Percentiles rank a stretch among this genome's conserved stretches.
These are phyloP conservation scores for Amiota communis DNA, from an alignment of 2,888 invertebrate species.

Conservation along the genomic window DNA sequence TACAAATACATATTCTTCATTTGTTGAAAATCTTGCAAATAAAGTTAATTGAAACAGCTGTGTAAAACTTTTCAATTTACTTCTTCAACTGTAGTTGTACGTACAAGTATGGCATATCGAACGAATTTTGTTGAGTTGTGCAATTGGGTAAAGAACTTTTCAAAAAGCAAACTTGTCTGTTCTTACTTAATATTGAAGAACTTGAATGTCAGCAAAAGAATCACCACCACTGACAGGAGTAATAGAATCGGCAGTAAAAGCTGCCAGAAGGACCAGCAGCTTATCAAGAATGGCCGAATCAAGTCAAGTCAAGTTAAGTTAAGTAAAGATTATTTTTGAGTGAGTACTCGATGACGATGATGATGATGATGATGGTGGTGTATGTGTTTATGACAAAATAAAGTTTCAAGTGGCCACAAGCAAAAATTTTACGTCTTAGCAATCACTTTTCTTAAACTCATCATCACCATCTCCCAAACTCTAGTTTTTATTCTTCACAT, in stretches of 20 bases:
- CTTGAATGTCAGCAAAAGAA: too few species aligned
- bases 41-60: constrained; percentile 27
- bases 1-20: too few species aligned
- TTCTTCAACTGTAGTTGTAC: background rate
- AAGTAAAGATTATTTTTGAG: background rate
- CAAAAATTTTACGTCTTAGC: constrained; percentile 3
- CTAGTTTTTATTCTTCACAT: background rate
- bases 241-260: background rate
- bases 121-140: background rate
- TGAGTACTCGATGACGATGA: background rate
- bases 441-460: constrained; percentile 26
- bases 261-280: background rate
- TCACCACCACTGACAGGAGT: too few species aligned
- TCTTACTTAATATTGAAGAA: background rate
- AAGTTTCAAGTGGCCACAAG: constrained; percentile 19
- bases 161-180: too few species aligned
- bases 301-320: too few species aligned
- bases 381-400: background rate
- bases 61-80: constrained; percentile 29
- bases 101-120: background rate
- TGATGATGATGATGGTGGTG: background rate
- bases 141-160: too few species aligned
- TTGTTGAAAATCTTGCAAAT: constrained; percentile 8
- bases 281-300: background rate
- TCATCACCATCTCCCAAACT: background rate